Evolutionary conservation across 2,113 vertebrate genomes (phyloP), one percentile per base, ranked within the genome.

Genomic region (Oplegnathus fasciatus): DNA sequence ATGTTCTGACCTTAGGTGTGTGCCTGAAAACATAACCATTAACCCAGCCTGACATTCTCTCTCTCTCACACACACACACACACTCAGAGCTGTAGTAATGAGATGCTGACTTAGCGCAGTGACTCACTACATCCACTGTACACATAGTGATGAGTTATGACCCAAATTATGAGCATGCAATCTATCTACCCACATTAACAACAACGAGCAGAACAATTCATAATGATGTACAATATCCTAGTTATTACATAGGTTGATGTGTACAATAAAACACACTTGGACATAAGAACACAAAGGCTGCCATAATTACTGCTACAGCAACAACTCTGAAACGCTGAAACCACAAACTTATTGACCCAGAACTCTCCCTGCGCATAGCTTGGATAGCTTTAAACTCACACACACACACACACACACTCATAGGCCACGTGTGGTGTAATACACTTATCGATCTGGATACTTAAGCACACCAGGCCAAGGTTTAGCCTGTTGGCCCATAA

Each of bases 391-490:
- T 42, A 71, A 52, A 42, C 18, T 24, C 44, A 4, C 34, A 65
- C 32, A 70, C 46, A 52, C 30, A 42, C 64, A 48, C 37, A 40
- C 42, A 69, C 75, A 74, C 0, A 75, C 32, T 46, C 44, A 71
- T 1, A 44, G 40, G 81, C 67, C 83, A 84, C 78, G 82, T n/a
- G 57, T n/a, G 58, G 55, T 9, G 37, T 65, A 73, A 87, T 20
- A 54, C 75, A 78, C 75, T 69, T 37, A 90, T 91, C 3, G 86
- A 91, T 91, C 87, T 24, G 70, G 85, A 52, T 81, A 79, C 77
- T 89, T 90, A 71, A 80, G 73, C 79, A 75, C 85, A 82, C 75
- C 67, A 79, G 76, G 88, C 88, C 61, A 7, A 69, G 82, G 64
- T 78, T 82, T 80, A 69, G 78, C 69, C 76, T 65, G 68, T 61